These are phyloP conservation scores for Vulpes ferrilata DNA, from an alignment of 2,113 vertebrate genomes.

Conservation along the genomic window DNA sequence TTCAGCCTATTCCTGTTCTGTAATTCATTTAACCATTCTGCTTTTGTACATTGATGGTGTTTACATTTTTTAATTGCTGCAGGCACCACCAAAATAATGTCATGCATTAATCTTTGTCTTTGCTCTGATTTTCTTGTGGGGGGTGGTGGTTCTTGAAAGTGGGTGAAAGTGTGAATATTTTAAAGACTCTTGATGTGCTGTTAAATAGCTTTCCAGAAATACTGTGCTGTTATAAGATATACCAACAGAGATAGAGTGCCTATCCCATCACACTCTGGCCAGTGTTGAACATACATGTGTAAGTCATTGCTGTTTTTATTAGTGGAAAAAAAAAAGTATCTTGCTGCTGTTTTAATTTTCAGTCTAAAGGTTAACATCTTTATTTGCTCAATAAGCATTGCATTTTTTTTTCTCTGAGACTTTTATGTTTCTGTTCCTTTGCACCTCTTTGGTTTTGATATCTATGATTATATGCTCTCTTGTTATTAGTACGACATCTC, in stretches of 20 bases:
- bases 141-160: not conserved
- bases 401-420: not conserved
- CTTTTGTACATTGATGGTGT: not conserved
- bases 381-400: not conserved
- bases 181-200: not conserved
- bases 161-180: conserved; percentile 11
- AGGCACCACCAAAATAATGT: not conserved
- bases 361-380: not conserved
- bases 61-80: conserved; percentile 12
- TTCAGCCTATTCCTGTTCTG: not conserved
- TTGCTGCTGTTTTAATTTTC: not conserved
- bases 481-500: not conserved
- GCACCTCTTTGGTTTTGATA: not conserved
- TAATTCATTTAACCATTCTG: conserved; percentile 55
- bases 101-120: conserved; percentile 39
- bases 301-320: not conserved
- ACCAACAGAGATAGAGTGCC: not conserved
- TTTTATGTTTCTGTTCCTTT: conserved; percentile 1
- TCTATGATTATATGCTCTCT: not conserved
- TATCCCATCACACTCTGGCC: not conserved
- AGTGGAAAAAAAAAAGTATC: not conserved
- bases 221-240: not conserved
- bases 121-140: not conserved
- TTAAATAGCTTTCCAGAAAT: conserved; percentile 30
- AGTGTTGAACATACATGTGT: not conserved